Percentiles rank a stretch among this genome's conserved stretches.
Conservation (phyloP, 1,140 invertebrate genomes). For the Drosophila kikkawai region DNA sequence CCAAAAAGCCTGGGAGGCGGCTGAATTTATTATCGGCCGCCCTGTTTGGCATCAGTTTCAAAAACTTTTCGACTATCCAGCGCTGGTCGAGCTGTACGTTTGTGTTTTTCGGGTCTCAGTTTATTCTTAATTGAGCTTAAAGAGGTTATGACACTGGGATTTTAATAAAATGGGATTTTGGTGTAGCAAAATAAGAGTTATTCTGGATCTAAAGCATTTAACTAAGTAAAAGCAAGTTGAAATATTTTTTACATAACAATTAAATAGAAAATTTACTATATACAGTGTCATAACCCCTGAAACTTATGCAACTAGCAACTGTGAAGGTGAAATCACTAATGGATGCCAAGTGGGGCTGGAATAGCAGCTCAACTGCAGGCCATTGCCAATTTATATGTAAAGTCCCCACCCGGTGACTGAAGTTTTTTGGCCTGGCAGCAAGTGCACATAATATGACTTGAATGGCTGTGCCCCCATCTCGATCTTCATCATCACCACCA, state of each 20-base stretch:
- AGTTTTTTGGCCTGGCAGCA: constrained; percentile 67
- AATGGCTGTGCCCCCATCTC: constrained; percentile 1
- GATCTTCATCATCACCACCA: not conserved
- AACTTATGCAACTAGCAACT: constrained; percentile 69
- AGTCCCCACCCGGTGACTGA: constrained; percentile 35
- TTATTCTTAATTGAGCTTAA: not conserved
- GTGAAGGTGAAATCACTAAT: constrained; percentile 75
- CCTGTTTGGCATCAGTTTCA: constrained; percentile 78
- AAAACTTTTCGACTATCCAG: constrained; percentile 77
- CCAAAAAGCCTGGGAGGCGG: constrained; percentile 38
- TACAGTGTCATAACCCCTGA: not conserved
- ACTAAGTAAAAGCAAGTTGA: not conserved
- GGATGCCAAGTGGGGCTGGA: constrained; percentile 60
- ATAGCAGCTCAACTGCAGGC: constrained; percentile 26
- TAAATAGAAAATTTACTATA: not conserved
- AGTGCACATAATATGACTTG: constrained; percentile 61
- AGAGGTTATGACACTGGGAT: constrained; percentile 7
- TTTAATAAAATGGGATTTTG: not conserved
- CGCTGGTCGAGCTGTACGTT: constrained; percentile 23
- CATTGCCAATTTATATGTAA: constrained; percentile 78
- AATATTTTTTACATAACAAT: too few relatives aligned
- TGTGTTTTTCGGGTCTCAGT: constrained; percentile 14
- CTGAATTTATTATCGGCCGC: constrained; percentile 75
- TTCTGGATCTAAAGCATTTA: not conserved
- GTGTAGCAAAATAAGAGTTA: not conserved